Conservation (phyloP, 2,113 vertebrate species). For the Antennarius striatus region DNA sequence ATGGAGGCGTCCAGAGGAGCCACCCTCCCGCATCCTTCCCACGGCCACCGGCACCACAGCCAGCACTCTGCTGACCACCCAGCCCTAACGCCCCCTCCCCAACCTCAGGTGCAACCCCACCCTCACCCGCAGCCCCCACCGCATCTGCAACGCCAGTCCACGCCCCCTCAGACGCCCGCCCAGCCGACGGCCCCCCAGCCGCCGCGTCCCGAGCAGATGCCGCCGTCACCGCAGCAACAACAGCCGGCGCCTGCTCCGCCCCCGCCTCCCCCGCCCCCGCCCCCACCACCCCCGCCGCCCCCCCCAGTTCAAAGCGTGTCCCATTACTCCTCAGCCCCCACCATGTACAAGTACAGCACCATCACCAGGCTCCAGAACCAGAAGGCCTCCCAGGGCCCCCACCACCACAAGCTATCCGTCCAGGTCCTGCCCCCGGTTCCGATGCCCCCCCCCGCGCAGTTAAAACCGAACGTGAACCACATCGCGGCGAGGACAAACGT, state of each 20-base stretch:
- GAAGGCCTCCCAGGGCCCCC: constrained; percentile 14
- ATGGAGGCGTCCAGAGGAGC: constrained; percentile 83
- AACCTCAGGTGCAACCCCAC: constrained; percentile 18
- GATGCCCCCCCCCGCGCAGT: constrained; percentile 10
- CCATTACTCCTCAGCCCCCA: constrained; percentile 76
- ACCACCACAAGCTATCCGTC: constrained; percentile 34
- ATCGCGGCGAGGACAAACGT: constrained; percentile 80
- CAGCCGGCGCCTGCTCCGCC: constrained; percentile 33
- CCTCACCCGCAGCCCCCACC: background rate
- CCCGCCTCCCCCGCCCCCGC: constrained; percentile 69
- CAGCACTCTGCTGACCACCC: constrained; percentile 65
- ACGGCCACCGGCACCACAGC: constrained; percentile 70
- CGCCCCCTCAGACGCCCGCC: constrained; percentile 25
- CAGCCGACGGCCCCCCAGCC: constrained; percentile 15
- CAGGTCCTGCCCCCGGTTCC: constrained; percentile 55
- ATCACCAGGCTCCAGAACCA: constrained; percentile 86
- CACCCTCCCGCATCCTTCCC: constrained; percentile 73
- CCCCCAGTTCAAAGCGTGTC: constrained; percentile 69
- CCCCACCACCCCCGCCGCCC: constrained; percentile 73
- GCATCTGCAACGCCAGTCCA: background rate
- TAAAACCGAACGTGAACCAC: constrained; percentile 79
- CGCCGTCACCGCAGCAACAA: background rate
- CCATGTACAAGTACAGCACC: constrained; percentile 90
- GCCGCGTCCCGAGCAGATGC: background rate
- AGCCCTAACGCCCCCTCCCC: constrained; percentile 44